Evolutionary conservation across 2,888 invertebrate species (phyloP).

Genomic region (Octodonta nipae): DNA sequence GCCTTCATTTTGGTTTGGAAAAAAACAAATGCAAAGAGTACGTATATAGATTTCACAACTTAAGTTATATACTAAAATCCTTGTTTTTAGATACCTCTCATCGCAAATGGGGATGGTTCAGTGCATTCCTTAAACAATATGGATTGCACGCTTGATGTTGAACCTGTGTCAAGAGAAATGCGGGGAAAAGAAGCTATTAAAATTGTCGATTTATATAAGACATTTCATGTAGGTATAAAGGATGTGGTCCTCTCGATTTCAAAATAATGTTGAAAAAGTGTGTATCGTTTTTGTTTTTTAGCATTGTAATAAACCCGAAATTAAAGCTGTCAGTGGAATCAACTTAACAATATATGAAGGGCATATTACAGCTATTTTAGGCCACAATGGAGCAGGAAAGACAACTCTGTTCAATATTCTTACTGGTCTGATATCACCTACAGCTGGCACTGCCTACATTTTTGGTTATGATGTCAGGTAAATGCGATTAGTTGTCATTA

Average conservation of each 20-base stretch:
- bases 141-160: slow-evolving; percentile 50
- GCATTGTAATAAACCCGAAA: slow-evolving; percentile 52
- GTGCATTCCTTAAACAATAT: slow-evolving; percentile 36
- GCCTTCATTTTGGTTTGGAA: slow-evolving; percentile 56
- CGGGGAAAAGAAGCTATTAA: slow-evolving; percentile 61
- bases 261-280: too few species aligned
- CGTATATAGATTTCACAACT: slow-evolving; percentile 10
- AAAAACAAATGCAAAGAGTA: slow-evolving; percentile 35
- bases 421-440: slow-evolving; percentile 64
- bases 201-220: slow-evolving; percentile 60
- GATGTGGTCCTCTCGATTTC: too few species aligned
- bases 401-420: slow-evolving; percentile 75
- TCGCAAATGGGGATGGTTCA: slow-evolving; percentile 29
- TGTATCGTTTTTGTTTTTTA: slow-evolving; percentile 37
- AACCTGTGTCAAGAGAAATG: slow-evolving; percentile 58
- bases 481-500: too few species aligned
- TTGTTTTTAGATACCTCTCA: slow-evolving; percentile 27
- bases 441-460: slow-evolving; percentile 58
- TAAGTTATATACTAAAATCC: slow-evolving; percentile 4
- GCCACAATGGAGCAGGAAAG: slow-evolving; percentile 80
- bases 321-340: slow-evolving; percentile 63
- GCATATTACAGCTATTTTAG: slow-evolving; percentile 73
- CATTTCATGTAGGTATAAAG: slow-evolving; percentile 41
- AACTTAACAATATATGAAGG: slow-evolving; percentile 73
- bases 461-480: slow-evolving; percentile 62